These are phyloP conservation scores for Acrossocheilus fasciatus DNA, from an alignment of 2,797 vertebrate species.

Conservation along the genomic window DNA sequence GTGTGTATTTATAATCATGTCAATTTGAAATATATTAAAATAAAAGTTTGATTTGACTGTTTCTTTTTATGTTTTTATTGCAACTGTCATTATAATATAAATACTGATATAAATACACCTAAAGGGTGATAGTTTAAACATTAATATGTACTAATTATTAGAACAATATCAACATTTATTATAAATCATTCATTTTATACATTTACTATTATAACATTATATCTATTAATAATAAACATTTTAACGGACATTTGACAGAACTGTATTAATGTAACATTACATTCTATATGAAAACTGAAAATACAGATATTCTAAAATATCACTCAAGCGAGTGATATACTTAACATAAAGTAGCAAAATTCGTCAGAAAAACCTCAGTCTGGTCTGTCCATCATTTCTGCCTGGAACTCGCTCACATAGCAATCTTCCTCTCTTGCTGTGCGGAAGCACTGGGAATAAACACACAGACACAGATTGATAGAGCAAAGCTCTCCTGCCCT, in stretches of 20 bases:
- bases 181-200: neutral
- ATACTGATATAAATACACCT: neutral
- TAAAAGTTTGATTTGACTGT: neutral
- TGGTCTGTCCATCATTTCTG: slow-evolving; percentile 90
- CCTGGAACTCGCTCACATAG: slow-evolving; percentile 89
- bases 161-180: slow-evolving; percentile 3
- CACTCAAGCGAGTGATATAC: neutral
- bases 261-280: neutral
- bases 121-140: neutral
- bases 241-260: neutral
- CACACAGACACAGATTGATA: slow-evolving; percentile 16
- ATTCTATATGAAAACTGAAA: neutral
- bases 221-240: neutral
- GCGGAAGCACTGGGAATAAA: slow-evolving; percentile 68
- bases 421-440: slow-evolving; percentile 82
- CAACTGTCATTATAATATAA: slow-evolving; percentile 2
- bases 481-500: neutral
- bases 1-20: neutral
- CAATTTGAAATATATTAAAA: neutral
- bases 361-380: slow-evolving; percentile 86
- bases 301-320: neutral
- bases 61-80: neutral
- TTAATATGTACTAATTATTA: neutral
- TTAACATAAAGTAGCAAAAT: neutral
- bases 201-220: neutral